Conservation (phyloP, 2,797 vertebrate species). For the Rhincodon typus region DNA sequence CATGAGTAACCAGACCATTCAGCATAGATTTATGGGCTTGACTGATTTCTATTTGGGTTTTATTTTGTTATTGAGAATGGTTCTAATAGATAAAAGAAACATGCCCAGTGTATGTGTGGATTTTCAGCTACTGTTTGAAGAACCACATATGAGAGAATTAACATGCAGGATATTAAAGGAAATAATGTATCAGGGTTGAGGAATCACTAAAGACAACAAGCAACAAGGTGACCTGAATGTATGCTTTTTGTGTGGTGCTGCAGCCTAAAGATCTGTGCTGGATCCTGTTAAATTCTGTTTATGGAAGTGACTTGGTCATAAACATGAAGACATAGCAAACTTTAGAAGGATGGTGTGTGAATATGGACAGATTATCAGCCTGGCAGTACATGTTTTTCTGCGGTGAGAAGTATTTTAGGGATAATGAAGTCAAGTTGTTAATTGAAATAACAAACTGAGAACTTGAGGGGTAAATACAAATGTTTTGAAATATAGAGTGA, state of each 20-base stretch:
- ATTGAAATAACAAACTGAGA: background rate
- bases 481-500: background rate
- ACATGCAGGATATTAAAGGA: background rate
- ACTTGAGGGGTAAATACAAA: background rate
- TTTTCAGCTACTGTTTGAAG: conserved; percentile 13
- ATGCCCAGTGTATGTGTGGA: background rate
- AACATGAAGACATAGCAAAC: background rate
- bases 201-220: background rate
- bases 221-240: background rate
- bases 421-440: background rate
- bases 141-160: background rate
- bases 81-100: background rate
- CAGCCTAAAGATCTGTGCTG: background rate
- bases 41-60: background rate
- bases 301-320: background rate
- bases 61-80: background rate
- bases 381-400: background rate
- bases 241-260: background rate
- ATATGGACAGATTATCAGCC: too few species aligned
- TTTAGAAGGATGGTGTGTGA: background rate
- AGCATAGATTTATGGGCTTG: background rate
- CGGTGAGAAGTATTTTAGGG: background rate
- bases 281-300: background rate
- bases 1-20: background rate
- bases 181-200: background rate